These are phyloP conservation scores for Lerista edwardsae DNA, from an alignment of 2,797 vertebrate genomes.

Conservation along the genomic window DNA sequence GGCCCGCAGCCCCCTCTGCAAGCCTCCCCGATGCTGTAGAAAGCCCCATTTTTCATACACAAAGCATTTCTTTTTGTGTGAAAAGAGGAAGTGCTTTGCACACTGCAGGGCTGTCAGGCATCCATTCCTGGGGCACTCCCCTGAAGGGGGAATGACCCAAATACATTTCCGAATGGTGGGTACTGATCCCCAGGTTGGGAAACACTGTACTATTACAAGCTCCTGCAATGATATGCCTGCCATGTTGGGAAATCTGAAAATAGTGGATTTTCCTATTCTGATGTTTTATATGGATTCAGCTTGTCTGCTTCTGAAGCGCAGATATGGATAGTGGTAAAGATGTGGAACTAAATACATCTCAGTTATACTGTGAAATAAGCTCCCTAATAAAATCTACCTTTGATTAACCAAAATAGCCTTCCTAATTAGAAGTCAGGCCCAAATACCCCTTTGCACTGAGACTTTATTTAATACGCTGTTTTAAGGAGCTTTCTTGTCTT, in stretches of 20 bases:
- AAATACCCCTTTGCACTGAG: background rate
- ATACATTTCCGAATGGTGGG: too few relatives aligned
- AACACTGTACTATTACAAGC: background rate
- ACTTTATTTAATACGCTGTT: background rate
- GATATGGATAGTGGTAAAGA: background rate
- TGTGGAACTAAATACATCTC: background rate
- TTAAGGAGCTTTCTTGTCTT: background rate
- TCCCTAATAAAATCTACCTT: background rate
- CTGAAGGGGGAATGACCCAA: too few relatives aligned
- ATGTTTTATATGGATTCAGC: slow-evolving; percentile 1
- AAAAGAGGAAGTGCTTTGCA: too few relatives aligned
- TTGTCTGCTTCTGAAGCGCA: slow-evolving; percentile 10
- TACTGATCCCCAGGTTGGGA: too few relatives aligned
- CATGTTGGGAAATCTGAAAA: background rate
- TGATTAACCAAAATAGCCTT: background rate
- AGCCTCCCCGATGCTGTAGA: too few relatives aligned
- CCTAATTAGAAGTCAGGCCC: background rate
- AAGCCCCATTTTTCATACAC: too few relatives aligned
- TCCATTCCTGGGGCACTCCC: too few relatives aligned
- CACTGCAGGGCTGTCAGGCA: too few relatives aligned
- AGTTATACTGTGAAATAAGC: background rate
- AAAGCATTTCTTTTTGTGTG: too few relatives aligned
- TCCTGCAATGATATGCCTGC: background rate
- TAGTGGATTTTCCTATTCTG: background rate
- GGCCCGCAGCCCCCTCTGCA: too few relatives aligned